phyloP scores from a whole-genome alignment of 2,113 vertebrate species.

The Dasyurus viverrinus region DNA sequence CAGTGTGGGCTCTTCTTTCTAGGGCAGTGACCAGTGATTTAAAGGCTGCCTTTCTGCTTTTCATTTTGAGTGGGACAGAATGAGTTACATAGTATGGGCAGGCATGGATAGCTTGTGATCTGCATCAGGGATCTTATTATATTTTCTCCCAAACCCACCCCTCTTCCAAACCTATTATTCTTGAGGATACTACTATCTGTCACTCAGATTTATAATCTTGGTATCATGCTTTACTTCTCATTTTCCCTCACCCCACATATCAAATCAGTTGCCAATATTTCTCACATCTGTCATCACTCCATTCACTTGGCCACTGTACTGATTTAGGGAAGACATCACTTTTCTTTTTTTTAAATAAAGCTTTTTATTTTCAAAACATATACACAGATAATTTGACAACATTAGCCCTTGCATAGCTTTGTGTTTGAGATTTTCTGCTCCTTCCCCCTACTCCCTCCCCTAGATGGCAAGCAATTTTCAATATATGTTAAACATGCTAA shows the following conservation, averaged over 20 bases:
- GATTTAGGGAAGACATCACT: not conserved
- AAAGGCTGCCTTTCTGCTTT: not conserved
- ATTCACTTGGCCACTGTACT: not conserved
- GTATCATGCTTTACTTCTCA: not conserved
- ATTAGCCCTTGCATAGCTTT: too few relatives aligned
- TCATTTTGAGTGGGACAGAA: not conserved
- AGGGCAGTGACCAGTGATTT: not conserved
- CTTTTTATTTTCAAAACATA: too few relatives aligned
- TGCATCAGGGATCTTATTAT: not conserved
- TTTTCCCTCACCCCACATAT: not conserved
- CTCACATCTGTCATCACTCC: not conserved
- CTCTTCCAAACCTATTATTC: not conserved
- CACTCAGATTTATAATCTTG: not conserved
- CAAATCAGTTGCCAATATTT: not conserved
- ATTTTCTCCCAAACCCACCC: not conserved
- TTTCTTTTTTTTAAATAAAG: not conserved
- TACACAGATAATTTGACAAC: too few relatives aligned
- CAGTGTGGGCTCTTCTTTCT: not conserved
- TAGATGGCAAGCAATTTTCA: too few relatives aligned
- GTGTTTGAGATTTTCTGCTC: too few relatives aligned
- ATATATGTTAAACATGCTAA: too few relatives aligned
- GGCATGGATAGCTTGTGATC: not conserved
- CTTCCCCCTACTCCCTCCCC: too few relatives aligned
- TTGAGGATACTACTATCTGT: not conserved
- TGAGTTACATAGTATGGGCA: not conserved